Conservation (phyloP, 1,140 invertebrate species). For the Polypedilum pembai region DNA sequence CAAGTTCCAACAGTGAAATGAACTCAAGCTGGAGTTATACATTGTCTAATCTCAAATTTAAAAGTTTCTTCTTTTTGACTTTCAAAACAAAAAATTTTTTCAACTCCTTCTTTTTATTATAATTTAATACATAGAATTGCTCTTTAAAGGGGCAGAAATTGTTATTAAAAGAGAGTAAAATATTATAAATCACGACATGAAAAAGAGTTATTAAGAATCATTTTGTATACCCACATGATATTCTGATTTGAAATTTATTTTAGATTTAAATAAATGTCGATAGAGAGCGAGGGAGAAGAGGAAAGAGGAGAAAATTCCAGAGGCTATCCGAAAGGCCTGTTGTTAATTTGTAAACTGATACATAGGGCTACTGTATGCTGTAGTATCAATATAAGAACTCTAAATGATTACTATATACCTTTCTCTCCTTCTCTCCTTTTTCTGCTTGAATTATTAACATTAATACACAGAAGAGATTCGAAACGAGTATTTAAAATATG, state of each 20-base stretch:
- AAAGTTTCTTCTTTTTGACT: no score
- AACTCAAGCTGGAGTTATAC: no score
- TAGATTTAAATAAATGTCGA: background rate
- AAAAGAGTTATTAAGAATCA: constrained; percentile 12
- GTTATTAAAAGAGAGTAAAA: background rate
- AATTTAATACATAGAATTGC: no score
- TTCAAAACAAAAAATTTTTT: no score
- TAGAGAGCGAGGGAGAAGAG: no score
- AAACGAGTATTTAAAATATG: constrained; percentile 10
- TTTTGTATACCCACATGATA: background rate
- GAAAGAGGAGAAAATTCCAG: constrained; percentile 19
- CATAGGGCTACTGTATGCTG: constrained; percentile 11
- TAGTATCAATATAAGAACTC: constrained; percentile 8
- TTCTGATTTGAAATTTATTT: constrained; percentile 5
- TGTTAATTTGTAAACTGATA: constrained; percentile 28
- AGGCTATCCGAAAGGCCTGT: constrained; percentile 22
- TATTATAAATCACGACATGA: background rate
- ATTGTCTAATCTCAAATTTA: no score
- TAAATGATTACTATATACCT: background rate
- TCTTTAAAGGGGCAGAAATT: background rate
- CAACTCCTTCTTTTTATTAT: no score
- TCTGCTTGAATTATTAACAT: constrained; percentile 18
- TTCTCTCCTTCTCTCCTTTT: background rate
- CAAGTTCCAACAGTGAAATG: no score
- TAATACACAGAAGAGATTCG: background rate